Conservation (phyloP, 2,113 vertebrate genomes). For the Otocyon megalotis region DNA sequence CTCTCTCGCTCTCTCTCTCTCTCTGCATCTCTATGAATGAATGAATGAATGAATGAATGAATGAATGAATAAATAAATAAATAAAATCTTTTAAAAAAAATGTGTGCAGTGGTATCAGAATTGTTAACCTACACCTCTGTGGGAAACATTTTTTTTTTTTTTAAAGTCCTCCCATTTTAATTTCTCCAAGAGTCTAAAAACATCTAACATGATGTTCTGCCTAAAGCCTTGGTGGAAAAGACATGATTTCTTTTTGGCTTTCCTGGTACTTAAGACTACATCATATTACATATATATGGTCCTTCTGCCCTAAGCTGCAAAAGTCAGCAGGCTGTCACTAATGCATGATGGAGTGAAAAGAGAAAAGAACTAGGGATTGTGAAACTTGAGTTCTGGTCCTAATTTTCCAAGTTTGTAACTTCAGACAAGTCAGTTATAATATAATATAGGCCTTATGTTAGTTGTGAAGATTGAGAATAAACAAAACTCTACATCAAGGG, state of each 20-base stretch:
- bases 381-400: not conserved
- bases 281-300: not conserved
- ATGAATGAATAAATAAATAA: too few species aligned
- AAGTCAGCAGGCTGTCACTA: not conserved
- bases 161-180: not conserved
- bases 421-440: not conserved
- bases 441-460: not conserved
- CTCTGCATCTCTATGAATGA: too few species aligned
- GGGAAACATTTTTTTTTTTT: too few species aligned
- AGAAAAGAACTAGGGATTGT: not conserved
- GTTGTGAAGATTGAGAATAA: conserved; percentile 17
- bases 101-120: too few species aligned
- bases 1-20: too few species aligned
- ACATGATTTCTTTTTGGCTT: not conserved
- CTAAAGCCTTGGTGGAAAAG: not conserved
- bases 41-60: too few species aligned
- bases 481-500: not conserved
- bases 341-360: not conserved
- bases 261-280: not conserved
- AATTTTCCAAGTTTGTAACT: conserved; percentile 12
- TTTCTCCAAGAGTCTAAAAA: not conserved
- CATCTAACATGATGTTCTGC: not conserved
- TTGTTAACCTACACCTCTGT: too few species aligned
- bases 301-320: not conserved
- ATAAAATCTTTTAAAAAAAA: too few species aligned